These are phyloP conservation scores for Euproctis similis DNA, from an alignment of 2,888 invertebrate species.

Conservation along the genomic window DNA sequence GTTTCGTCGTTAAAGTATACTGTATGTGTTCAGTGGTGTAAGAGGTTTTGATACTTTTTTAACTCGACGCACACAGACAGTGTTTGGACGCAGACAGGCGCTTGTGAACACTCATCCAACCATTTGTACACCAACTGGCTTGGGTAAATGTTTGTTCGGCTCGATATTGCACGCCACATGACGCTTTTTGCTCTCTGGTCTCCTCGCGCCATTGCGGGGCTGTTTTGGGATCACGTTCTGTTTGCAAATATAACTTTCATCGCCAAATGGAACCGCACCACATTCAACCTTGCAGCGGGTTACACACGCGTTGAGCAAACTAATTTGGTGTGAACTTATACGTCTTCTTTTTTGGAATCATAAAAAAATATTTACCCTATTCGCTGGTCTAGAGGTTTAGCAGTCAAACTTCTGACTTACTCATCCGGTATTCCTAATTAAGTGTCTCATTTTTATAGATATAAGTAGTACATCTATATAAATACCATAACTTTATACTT, in stretches of 20 bases:
- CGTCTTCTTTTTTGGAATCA: too few relatives aligned
- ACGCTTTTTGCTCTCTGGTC: slow-evolving; percentile 39
- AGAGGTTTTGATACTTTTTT: slow-evolving; percentile 8
- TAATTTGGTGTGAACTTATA: too few relatives aligned
- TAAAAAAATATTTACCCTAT: too few relatives aligned
- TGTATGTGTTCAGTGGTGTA: slow-evolving; percentile 4
- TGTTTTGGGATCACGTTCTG: slow-evolving; percentile 38
- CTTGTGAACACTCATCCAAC: slow-evolving; percentile 49
- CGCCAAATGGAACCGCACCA: slow-evolving; percentile 23
- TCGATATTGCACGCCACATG: slow-evolving; percentile 58
- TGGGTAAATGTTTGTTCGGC: slow-evolving; percentile 56
- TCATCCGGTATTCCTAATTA: too few relatives aligned
- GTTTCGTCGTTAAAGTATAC: slow-evolving; percentile 3
- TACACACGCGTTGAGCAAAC: too few relatives aligned
- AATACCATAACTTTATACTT: too few relatives aligned
- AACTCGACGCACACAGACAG: slow-evolving; percentile 13
- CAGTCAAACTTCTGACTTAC: too few relatives aligned
- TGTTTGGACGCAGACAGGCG: slow-evolving; percentile 23
- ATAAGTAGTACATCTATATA: too few relatives aligned
- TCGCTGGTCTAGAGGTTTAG: too few relatives aligned
- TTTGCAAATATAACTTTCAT: slow-evolving; percentile 38
- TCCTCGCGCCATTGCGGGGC: slow-evolving; percentile 22
- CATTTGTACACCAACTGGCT: slow-evolving; percentile 45
- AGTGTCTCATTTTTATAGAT: too few relatives aligned
- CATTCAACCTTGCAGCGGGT: slow-evolving; percentile 15